Evolutionary conservation across 2,113 vertebrate genomes (phyloP).

Genomic region (Phalacrocorax brasilianus): DNA sequence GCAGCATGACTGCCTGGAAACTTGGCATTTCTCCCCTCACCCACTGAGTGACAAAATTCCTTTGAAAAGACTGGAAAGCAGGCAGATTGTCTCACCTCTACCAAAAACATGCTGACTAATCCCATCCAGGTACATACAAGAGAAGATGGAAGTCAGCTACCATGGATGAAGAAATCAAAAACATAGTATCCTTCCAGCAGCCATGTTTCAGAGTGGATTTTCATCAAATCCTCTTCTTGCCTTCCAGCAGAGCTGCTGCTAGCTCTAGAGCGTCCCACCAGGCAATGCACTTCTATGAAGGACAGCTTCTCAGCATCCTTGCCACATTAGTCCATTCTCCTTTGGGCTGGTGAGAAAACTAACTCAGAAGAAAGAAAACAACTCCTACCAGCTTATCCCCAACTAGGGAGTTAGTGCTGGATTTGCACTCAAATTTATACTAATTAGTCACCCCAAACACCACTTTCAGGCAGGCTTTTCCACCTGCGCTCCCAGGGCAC

Average conservation of each 20-base stretch:
- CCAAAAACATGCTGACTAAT: not conserved
- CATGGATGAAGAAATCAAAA: not conserved
- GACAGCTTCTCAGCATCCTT: not conserved
- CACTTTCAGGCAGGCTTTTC: not conserved
- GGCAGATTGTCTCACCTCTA: not conserved
- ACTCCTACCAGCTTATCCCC: not conserved
- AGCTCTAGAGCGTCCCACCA: not conserved
- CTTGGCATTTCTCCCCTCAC: not conserved
- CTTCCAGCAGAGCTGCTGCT: not conserved
- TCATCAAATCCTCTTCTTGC: not conserved
- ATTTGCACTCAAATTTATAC: not conserved
- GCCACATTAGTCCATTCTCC: not conserved
- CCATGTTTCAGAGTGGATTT: not conserved
- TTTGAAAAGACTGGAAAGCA: not conserved
- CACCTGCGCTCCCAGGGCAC: not conserved
- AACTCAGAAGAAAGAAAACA: not conserved
- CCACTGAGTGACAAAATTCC: not conserved
- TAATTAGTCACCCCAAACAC: not conserved
- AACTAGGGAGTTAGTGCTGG: not conserved
- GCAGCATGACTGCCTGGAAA: not conserved
- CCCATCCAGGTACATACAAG: not conserved
- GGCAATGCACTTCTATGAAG: not conserved
- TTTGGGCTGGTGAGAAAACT: not conserved
- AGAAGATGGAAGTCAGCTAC: not conserved
- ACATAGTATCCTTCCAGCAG: not conserved